Conservation (phyloP, 2,888 invertebrate species). For the Minunthozetes semirufus region DNA sequence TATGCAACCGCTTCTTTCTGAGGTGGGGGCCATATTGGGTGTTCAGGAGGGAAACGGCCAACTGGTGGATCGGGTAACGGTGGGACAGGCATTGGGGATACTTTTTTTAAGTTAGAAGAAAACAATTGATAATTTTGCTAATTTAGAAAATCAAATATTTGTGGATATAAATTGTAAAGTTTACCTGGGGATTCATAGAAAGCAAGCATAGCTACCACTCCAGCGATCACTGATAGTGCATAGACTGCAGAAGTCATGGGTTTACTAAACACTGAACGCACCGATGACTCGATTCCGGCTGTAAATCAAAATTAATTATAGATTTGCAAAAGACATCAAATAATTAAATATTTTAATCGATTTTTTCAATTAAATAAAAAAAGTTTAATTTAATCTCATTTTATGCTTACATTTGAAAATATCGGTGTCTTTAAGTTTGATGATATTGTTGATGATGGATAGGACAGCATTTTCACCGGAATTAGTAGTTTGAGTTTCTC, state of each 20-base stretch:
- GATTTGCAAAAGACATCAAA: neutral
- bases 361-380: too few relatives aligned
- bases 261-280: conserved; percentile 35
- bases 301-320: neutral
- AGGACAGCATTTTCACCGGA: neutral
- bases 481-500: neutral
- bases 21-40: conserved; percentile 38
- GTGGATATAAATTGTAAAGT: neutral
- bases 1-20: neutral
- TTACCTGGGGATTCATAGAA: conserved; percentile 39
- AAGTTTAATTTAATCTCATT: neutral
- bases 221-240: conserved; percentile 36
- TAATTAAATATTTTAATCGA: too few relatives aligned
- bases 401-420: conserved; percentile 10
- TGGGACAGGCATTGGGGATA: conserved; percentile 39
- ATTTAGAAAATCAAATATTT: too few relatives aligned
- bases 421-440: conserved; percentile 8
- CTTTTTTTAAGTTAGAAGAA: conserved; percentile 10
- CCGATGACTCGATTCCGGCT: conserved; percentile 35
- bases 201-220: conserved; percentile 38
- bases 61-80: conserved; percentile 39
- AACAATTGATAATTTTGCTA: too few relatives aligned
- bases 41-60: conserved; percentile 39
- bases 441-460: neutral
- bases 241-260: conserved; percentile 37